Conservation (phyloP, 2,888 invertebrate species). For the Bugulina stolonifera region DNA sequence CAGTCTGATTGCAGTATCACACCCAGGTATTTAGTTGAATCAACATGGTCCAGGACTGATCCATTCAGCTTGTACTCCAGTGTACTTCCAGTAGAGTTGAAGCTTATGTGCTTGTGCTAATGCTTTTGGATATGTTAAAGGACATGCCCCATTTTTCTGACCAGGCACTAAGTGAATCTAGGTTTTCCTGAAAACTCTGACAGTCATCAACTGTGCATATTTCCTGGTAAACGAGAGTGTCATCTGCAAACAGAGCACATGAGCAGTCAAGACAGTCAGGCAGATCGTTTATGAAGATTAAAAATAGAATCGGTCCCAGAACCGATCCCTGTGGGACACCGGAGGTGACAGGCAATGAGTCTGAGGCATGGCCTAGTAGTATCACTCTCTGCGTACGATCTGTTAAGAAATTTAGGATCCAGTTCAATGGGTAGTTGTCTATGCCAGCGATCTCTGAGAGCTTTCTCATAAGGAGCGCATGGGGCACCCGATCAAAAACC, state of each 20-base stretch:
- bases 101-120: conserved; percentile 27
- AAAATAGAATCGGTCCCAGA: conserved; percentile 32
- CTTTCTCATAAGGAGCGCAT: neutral
- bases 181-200: neutral
- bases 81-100: neutral
- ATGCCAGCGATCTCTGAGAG: neutral
- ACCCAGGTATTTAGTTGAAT: conserved; percentile 23
- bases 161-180: neutral
- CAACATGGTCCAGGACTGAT: neutral
- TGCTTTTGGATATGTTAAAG: conserved; percentile 27
- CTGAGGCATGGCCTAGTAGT: neutral
- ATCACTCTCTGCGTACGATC: neutral
- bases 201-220: conserved; percentile 27
- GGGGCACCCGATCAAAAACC: neutral
- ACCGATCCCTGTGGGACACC: conserved; percentile 32
- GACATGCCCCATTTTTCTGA: neutral
- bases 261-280: conserved; percentile 28
- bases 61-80: neutral
- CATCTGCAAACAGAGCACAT: conserved; percentile 31
- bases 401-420: neutral
- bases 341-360: conserved; percentile 28
- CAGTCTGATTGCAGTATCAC: neutral
- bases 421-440: neutral
- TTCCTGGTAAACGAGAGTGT: conserved; percentile 30
- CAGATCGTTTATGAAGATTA: conserved; percentile 33